Evolutionary conservation across 1,140 invertebrate genomes (phyloP).

Genomic region (Diachasmimorpha longicaudata): DNA sequence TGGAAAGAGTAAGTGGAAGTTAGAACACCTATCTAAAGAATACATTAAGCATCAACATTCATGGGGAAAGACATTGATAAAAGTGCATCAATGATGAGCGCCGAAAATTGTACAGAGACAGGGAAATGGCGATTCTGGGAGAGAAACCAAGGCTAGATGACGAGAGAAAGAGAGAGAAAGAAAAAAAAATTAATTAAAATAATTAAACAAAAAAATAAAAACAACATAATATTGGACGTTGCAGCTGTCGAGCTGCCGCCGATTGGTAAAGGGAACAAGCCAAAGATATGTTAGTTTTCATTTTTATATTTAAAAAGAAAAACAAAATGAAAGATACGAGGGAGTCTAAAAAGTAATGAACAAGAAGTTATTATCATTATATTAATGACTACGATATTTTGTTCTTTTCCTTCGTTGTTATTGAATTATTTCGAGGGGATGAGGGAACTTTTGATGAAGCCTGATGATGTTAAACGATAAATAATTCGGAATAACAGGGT

Average conservation of each 20-base stretch:
- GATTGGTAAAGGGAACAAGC: constrained; percentile 65
- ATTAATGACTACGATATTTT: constrained; percentile 43
- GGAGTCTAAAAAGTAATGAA: constrained; percentile 34
- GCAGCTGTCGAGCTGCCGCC: constrained; percentile 49
- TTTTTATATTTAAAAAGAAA: constrained; percentile 61
- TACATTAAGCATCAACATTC: neutral
- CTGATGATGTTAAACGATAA: neutral
- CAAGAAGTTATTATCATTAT: constrained; percentile 46
- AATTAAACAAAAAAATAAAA: constrained; percentile 30
- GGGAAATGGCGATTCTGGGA: too few relatives aligned
- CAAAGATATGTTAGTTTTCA: constrained; percentile 66
- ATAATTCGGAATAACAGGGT: constrained; percentile 34
- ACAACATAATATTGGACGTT: constrained; percentile 46
- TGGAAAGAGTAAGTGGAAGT: neutral
- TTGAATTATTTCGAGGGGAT: neutral
- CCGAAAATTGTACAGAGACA: neutral
- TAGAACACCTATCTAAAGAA: neutral
- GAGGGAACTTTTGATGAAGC: neutral
- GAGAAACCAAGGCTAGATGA: too few relatives aligned
- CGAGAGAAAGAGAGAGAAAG: neutral
- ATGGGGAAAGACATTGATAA: neutral
- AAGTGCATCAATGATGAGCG: neutral
- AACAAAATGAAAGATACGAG: constrained; percentile 43
- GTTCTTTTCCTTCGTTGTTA: constrained; percentile 3
- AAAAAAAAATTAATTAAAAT: constrained; percentile 18